Evolutionary conservation across 2,113 vertebrate genomes (phyloP), one percentile per base, ranked within the genome.

Genomic region (Cepphus grylle): DNA sequence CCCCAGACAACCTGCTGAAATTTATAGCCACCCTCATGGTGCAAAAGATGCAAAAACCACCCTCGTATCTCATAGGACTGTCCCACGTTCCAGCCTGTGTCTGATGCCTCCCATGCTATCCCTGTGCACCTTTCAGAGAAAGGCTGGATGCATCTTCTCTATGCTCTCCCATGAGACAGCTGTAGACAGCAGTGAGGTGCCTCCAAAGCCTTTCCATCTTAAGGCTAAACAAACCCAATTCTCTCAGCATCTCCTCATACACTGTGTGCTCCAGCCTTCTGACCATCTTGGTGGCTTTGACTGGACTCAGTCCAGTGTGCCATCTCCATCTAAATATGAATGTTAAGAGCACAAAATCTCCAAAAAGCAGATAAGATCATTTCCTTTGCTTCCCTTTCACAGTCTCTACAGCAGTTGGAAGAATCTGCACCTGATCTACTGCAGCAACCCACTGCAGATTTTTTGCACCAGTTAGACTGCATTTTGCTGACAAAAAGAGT

Each of bases 321-420:
- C 9, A 8, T 11, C 47, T 80, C 43, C 21, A 59, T 26, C 42
- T 73, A 15, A 14, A 63, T 63, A 40, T 40, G 11, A 79, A 66
- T 9, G 20, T 17, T 23, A 45, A 52, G 36, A 88, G 21, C 26
- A 84, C 5, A 6, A 79, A 80, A 55, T 32, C 5, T 40, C 21
- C 42, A 13, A 42, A 89, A 81, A 36, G 0, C 12, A 12, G 13
- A 0, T 18, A 17, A 52, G 42, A 52, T 21, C 0, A 34, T 47
- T 81, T 62, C 9, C 8, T 53, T 86, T 21, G 5, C 11, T 89
- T 82, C 8, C 18, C 11, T 73, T 66, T 58, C 53, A 43, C 10
- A 34, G 0, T 52, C 73, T 91, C 53, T 85, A 52, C 53, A n/a
- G 9, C 6, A 1, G 0, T 27, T 84, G 55, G n/a, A 50, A 87